Base-by-base conservation (phyloP, 2,113 vertebrate species). In the Loxodonta africana region DNA sequence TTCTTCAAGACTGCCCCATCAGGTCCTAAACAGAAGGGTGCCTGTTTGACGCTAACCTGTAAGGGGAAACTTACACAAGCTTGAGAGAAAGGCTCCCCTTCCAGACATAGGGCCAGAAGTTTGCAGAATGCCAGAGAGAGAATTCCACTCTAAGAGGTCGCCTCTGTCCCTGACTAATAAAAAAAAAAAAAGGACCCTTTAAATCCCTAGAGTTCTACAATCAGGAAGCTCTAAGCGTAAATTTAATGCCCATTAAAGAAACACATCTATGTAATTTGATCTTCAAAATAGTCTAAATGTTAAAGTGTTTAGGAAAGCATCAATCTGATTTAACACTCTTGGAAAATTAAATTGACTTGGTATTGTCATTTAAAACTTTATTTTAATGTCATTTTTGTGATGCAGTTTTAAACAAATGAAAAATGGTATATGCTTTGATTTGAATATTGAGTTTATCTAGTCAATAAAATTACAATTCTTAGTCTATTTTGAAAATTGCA, bases 391-490 rank as follows among this genome's bases (percentile, higher is more conserved):
- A 93, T 84, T 97, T 95, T 95, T 89, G 63, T 90, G 33, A 81
- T 78, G 25, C 4, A 41, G 30, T 92, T 71, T 90, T 71, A 23
- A 95, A 62, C 83, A 92, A 87, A 74, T 95, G 88, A 96, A 95
- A 97, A 97, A 74, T 94, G 11, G 8, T 41, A 88, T 74, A 74
- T 53, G 48, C 62, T 97, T 93, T 85, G 57, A 62, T 46, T 82
- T 63, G n/a, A 94, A 80, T 95, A 94, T 88, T 88, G 69, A 97
- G 90, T 65, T 90, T 9, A 85, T 97, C 62, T 87, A 88, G 76
- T 94, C 73, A 86, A 83, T 94, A 78, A 78, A 88, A 91, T 95
- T 69, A 84, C 87, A 93, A 85, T 90, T 76, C 86, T 96, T 95
- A 97, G 5, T 85, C 15, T 77, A 10, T 88, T 82, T 89, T 97